These are phyloP conservation scores for Anastrepha obliqua DNA, from an alignment of 1,140 invertebrate species.

Conservation along the genomic window DNA sequence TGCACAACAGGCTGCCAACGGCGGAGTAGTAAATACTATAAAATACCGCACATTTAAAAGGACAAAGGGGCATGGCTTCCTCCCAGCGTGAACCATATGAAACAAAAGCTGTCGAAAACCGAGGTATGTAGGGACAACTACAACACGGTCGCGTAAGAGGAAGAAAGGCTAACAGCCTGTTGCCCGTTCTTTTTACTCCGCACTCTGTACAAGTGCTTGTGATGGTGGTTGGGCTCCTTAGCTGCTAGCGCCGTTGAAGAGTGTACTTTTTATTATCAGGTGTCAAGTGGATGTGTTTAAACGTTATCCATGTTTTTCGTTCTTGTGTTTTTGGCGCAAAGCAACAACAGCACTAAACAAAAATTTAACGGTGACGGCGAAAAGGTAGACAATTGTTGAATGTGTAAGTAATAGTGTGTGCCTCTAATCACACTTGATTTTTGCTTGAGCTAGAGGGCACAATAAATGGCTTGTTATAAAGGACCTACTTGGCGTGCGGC, in stretches of 20 bases:
- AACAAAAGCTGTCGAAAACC: constrained; percentile 33
- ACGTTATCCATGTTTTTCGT: constrained; percentile 32
- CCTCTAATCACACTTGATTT: background rate
- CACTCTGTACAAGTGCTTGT: background rate
- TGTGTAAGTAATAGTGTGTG: background rate
- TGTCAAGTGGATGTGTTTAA: constrained; percentile 68
- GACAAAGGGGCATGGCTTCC: background rate
- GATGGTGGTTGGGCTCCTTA: background rate
- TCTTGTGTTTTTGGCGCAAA: background rate
- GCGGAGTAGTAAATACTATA: background rate
- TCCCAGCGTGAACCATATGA: background rate
- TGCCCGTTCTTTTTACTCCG: background rate
- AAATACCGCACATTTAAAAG: background rate
- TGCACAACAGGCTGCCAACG: background rate
- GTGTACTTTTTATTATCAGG: constrained; percentile 72
- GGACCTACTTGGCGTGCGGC: background rate
- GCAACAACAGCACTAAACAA: background rate
- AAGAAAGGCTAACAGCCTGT: background rate
- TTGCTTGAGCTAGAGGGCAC: background rate
- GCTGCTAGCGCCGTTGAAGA: constrained; percentile 8
- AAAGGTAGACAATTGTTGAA: constrained; percentile 27
- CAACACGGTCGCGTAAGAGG: background rate
- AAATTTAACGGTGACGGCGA: background rate
- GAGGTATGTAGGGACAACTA: background rate
- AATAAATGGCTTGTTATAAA: constrained; percentile 22